phyloP scores from a whole-genome alignment of 2,797 vertebrate genomes.

The Telmatherina bonti region DNA sequence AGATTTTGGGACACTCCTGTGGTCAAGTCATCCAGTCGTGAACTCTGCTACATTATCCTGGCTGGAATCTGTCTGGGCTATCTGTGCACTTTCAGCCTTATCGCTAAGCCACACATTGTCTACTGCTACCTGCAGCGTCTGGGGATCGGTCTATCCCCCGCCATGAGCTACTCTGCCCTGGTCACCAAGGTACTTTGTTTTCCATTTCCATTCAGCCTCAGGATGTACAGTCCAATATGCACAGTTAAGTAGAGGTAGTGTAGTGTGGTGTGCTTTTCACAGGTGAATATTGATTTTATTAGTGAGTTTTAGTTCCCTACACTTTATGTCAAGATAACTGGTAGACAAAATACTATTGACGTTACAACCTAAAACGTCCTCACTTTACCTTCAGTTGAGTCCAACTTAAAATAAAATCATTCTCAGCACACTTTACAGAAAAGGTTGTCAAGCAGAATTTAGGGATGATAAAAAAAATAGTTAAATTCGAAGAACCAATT shows the following conservation, averaged over 20 bases:
- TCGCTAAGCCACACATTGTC: slow-evolving; percentile 93
- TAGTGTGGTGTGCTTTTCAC: not conserved
- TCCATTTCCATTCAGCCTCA: not conserved
- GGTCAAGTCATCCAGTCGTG: slow-evolving; percentile 97
- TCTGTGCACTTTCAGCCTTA: slow-evolving; percentile 97
- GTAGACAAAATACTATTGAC: not conserved
- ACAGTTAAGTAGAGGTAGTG: not conserved
- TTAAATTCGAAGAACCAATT: not conserved
- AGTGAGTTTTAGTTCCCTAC: not conserved
- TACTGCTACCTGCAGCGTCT: slow-evolving; percentile 97
- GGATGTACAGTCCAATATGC: slow-evolving; percentile 5
- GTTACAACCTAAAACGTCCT: not conserved
- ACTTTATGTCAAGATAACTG: not conserved
- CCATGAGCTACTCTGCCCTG: slow-evolving; percentile 98
- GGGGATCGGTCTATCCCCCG: slow-evolving; percentile 96
- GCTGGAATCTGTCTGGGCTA: slow-evolving; percentile 97
- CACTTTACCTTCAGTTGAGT: not conserved
- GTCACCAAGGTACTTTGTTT: slow-evolving; percentile 88
- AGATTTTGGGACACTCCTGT: slow-evolving; percentile 97
- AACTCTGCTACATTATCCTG: slow-evolving; percentile 98
- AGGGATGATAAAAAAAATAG: not conserved
- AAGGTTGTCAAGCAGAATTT: not conserved
- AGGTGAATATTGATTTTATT: not conserved
- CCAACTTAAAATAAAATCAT: not conserved
- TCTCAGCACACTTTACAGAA: not conserved